A percentile compares a stretch with the other conserved stretches of the same genome.
Evolutionary conservation across 1,140 invertebrate species (phyloP).

Genomic region (Trichonephila clavata): DNA sequence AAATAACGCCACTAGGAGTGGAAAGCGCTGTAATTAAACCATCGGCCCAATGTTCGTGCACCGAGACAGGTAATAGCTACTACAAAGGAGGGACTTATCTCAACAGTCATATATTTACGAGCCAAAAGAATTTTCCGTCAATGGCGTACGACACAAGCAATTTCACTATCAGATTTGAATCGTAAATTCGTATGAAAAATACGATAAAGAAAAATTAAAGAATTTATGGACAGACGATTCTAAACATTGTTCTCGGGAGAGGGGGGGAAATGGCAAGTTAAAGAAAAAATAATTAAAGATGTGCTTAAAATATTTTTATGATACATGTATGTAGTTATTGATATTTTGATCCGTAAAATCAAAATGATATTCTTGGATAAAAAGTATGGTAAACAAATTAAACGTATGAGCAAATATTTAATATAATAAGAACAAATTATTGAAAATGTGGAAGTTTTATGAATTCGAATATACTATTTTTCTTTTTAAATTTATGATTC

Average conservation of each 20-base stretch:
- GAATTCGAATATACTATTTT: no score
- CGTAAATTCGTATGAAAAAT: background rate
- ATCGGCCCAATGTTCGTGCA: background rate
- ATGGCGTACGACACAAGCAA: background rate
- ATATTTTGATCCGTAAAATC: background rate
- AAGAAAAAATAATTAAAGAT: background rate
- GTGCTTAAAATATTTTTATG: background rate
- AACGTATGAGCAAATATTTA: background rate
- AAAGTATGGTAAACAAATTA: background rate
- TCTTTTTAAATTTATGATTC: no score
- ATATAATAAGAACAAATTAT: background rate
- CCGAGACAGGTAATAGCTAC: background rate
- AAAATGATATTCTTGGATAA: background rate
- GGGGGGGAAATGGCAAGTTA: background rate
- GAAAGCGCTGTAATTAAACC: conserved; percentile 33
- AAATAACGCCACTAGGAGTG: conserved; percentile 38
- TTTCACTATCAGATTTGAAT: background rate
- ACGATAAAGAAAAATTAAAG: background rate
- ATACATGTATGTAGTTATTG: background rate
- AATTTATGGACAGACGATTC: background rate
- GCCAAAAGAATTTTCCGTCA: background rate
- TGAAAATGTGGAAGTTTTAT: no score
- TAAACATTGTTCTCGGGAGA: background rate
- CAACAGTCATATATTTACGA: background rate
- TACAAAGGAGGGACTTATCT: background rate